These are phyloP conservation scores for Ylistrum balloti DNA, from an alignment of 1,140 invertebrate genomes.

Conservation along the genomic window DNA sequence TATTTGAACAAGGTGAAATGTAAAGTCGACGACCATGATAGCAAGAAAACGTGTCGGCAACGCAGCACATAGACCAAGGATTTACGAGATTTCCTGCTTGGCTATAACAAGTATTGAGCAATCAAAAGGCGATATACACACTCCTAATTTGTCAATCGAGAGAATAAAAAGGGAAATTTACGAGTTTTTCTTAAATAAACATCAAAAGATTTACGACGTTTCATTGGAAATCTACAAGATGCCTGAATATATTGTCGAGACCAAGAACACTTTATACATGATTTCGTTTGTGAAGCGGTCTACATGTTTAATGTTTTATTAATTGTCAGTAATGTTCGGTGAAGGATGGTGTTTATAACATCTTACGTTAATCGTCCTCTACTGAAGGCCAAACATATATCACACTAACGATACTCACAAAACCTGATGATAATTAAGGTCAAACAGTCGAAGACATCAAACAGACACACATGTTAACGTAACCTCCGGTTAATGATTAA, in stretches of 20 bases:
- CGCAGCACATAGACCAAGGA: background rate
- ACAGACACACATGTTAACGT: too few relatives aligned
- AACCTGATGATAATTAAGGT: too few relatives aligned
- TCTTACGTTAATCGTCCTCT: too few relatives aligned
- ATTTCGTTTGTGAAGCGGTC: background rate
- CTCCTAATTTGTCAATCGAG: slow-evolving; percentile 32
- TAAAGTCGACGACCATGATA: background rate
- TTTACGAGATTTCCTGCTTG: background rate
- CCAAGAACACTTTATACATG: too few relatives aligned
- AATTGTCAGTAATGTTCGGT: too few relatives aligned
- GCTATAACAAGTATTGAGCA: background rate
- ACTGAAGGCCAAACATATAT: too few relatives aligned
- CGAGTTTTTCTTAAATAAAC: slow-evolving; percentile 20
- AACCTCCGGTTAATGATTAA: too few relatives aligned
- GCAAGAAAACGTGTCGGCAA: background rate
- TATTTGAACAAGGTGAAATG: slow-evolving; percentile 7
- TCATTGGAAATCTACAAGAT: background rate
- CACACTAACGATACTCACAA: too few relatives aligned
- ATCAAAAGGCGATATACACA: slow-evolving; percentile 31
- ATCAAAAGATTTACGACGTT: slow-evolving; percentile 33
- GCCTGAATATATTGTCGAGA: background rate
- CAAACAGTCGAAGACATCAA: too few relatives aligned
- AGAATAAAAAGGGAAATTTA: slow-evolving; percentile 26
- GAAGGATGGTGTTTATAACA: too few relatives aligned
- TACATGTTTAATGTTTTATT: too few relatives aligned